Conservation (phyloP, 2,797 vertebrate species). For the Tokudaia tokunoshimensis region DNA sequence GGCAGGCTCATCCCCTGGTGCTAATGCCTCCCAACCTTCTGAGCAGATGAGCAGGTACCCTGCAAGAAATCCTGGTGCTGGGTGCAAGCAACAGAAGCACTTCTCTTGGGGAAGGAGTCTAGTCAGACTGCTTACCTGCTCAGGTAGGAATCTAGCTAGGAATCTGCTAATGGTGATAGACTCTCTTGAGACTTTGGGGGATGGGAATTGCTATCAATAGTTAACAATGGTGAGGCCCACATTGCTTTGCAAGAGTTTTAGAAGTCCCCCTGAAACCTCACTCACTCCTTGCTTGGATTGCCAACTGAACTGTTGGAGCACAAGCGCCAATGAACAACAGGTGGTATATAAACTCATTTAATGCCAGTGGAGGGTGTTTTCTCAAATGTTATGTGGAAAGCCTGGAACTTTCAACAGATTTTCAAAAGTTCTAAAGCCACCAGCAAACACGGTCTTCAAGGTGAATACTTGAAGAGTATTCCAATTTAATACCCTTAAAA, state of each 20-base stretch:
- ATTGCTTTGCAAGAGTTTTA: slow-evolving; percentile 27
- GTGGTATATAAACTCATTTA: slow-evolving; percentile 16
- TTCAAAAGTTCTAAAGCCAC: slow-evolving; percentile 9
- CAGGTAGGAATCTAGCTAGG: neutral
- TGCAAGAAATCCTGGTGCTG: neutral
- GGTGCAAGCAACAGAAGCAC: neutral
- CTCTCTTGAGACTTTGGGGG: neutral
- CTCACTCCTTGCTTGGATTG: neutral
- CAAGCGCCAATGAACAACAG: slow-evolving; percentile 39
- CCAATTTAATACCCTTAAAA: neutral
- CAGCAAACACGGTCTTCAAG: neutral
- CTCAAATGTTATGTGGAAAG: slow-evolving; percentile 9
- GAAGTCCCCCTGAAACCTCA: slow-evolving; percentile 9
- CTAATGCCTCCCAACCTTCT: neutral
- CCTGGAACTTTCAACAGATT: slow-evolving; percentile 11
- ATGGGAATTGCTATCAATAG: slow-evolving; percentile 34
- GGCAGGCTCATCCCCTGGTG: neutral
- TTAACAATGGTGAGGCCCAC: neutral
- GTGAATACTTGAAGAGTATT: slow-evolving; percentile 15
- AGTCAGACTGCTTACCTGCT: neutral
- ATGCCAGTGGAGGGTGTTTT: neutral
- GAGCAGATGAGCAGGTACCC: neutral
- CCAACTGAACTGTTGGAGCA: neutral
- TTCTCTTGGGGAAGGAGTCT: neutral
- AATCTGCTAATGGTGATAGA: neutral